Base-by-base conservation (phyloP, 2,113 vertebrate species). In the Gambusia holbrooki region DNA sequence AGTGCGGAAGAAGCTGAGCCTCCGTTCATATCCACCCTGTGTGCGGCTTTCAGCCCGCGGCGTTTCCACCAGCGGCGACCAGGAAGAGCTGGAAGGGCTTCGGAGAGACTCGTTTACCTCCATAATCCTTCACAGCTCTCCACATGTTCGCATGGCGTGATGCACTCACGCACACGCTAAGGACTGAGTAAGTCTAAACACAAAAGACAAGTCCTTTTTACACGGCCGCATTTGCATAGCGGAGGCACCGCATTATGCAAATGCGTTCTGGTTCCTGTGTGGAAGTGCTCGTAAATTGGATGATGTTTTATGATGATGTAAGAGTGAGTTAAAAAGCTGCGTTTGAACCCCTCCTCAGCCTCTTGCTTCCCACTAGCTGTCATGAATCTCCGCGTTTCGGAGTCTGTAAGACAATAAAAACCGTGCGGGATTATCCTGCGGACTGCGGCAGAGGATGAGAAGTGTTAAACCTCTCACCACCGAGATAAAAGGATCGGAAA, bases 231-330 rank as follows among this genome's bases (percentile, higher is more conserved):
- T 92, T 91, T 90, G 73, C 90, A 89, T 90, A 90, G 76, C 91
- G 89, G 88, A 80, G 89, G 89, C 85, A 65, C 84, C 88, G 90
- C 91, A 91, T 93, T 92, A 94, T 93, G 93, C 88, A 89, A 89
- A 94, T 91, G 82, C 69, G 33, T 79, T 81, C 81, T 82, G 87
- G 79, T 85, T 90, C 74, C 88, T 88, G 74, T 88, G 82, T 87
- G 85, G 88, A 87, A 66, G 84, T 33, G 67, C 84, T 74, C 79
- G 68, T 81, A 87, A 92, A 93, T 90, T 87, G 91, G 90, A 91
- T 86, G 84, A 90, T 91, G 89, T 83, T 92, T 93, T 89, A 91
- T 82, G 89, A 88, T 92, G 85, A 92, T 91, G 86, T 82, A 85
- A 88, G 85, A 92, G 81, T 83, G 89, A 89, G 85, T 90, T 90